Conservation (phyloP, 2,797 vertebrate genomes). For the Etheostoma nigrum region DNA sequence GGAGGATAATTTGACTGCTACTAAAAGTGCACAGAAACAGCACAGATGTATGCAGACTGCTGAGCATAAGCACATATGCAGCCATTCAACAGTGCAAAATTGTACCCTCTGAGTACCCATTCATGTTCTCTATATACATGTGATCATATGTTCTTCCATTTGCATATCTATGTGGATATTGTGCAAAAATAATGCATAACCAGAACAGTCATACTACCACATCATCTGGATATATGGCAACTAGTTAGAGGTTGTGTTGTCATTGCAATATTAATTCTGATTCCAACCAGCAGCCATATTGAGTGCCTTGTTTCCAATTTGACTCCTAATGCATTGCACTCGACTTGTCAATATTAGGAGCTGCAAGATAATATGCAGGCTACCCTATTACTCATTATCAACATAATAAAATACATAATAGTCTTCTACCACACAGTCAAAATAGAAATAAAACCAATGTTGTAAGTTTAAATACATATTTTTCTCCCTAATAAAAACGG, state of each 20-base stretch:
- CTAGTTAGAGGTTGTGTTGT: background rate
- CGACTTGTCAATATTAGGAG: conserved; percentile 9
- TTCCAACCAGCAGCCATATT: conserved; percentile 1
- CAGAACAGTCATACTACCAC: background rate
- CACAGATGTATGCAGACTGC: conserved; percentile 41
- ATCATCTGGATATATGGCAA: conserved; percentile 21
- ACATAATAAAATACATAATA: conserved; percentile 48
- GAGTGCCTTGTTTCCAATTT: conserved; percentile 1
- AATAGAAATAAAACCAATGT: conserved; percentile 37
- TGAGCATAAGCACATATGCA: conserved; percentile 27
- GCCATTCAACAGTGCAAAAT: conserved; percentile 19
- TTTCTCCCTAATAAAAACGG: conserved; percentile 28
- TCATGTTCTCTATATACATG: background rate
- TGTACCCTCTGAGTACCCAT: background rate
- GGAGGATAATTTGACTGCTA: conserved; percentile 60
- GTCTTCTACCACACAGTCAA: conserved; percentile 31
- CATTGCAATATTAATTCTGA: conserved; percentile 16
- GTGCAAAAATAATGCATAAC: conserved; percentile 6
- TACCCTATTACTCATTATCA: conserved; percentile 47
- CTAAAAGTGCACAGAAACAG: conserved; percentile 62
- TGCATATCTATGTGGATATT: background rate
- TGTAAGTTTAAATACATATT: conserved; percentile 46
- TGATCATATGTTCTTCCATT: background rate
- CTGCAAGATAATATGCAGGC: conserved; percentile 32
- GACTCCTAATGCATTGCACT: conserved; percentile 2